Percentiles rank a stretch among this genome's conserved stretches.
Conservation (phyloP, 2,797 vertebrate genomes). For the Pseudomugil gertrudae region DNA sequence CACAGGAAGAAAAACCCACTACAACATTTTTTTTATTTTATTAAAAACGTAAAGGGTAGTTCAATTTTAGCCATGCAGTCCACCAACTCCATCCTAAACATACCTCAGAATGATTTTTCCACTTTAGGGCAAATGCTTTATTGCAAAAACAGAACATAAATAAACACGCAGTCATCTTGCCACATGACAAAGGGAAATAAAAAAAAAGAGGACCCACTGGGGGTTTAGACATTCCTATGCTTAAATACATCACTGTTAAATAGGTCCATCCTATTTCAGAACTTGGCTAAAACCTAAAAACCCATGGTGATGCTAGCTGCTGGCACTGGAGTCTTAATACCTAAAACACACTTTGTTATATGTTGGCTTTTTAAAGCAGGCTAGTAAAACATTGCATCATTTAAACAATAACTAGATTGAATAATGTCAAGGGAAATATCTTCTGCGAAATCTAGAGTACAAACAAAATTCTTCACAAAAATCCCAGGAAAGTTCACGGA, state of each 20-base stretch:
- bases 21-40: constrained; percentile 32
- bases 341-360: constrained; percentile 12
- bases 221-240: constrained; percentile 51
- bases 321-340: constrained; percentile 8
- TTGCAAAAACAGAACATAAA: constrained; percentile 69
- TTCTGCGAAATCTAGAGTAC: constrained; percentile 16
- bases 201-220: constrained; percentile 48
- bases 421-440: constrained; percentile 23
- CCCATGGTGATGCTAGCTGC: neutral
- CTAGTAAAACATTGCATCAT: constrained; percentile 35
- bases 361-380: constrained; percentile 39
- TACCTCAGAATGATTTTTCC: constrained; percentile 52
- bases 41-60: constrained; percentile 32
- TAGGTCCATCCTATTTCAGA: constrained; percentile 42
- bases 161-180: constrained; percentile 61
- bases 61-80: constrained; percentile 26
- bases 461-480: constrained; percentile 21
- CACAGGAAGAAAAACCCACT: constrained; percentile 28
- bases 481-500: constrained; percentile 49
- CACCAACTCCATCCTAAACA: neutral
- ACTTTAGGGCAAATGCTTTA: constrained; percentile 67
- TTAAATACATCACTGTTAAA: constrained; percentile 57
- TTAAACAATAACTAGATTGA: constrained; percentile 10
- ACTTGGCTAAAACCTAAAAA: constrained; percentile 8
- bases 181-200: constrained; percentile 61